These are phyloP conservation scores for Paratrypauchen microcephalus DNA, from an alignment of 2,797 vertebrate genomes.

Conservation along the genomic window DNA sequence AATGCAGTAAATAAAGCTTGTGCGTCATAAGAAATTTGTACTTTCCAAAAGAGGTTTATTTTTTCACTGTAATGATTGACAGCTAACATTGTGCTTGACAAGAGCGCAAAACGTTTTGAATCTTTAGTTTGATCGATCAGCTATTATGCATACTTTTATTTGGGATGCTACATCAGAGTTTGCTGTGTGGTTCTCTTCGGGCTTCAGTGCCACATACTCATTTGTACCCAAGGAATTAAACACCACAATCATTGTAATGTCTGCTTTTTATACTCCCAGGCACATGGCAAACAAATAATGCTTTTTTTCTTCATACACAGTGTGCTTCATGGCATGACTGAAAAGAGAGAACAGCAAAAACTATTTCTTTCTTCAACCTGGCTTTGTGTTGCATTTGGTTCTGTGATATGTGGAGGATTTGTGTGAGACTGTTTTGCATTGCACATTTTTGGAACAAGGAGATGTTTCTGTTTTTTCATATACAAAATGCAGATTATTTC, in stretches of 20 bases:
- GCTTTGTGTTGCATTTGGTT: constrained; percentile 47
- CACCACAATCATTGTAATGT: constrained; percentile 21
- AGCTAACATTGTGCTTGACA: constrained; percentile 56
- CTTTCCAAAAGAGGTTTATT: constrained; percentile 71
- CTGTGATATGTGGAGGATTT: constrained; percentile 32
- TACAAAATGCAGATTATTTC: constrained; percentile 47
- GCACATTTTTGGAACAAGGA: constrained; percentile 36
- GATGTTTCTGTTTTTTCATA: constrained; percentile 35
- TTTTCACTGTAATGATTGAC: constrained; percentile 61
- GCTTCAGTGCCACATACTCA: constrained; percentile 24
- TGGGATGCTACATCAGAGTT: constrained; percentile 30
- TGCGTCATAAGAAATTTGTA: constrained; percentile 57
- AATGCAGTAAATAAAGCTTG: constrained; percentile 66
- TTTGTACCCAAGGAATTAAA: constrained; percentile 31
- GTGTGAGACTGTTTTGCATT: constrained; percentile 51
- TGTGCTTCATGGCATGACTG: constrained; percentile 41
- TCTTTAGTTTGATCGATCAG: constrained; percentile 44
- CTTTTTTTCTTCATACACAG: constrained; percentile 16
- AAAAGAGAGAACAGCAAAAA: constrained; percentile 41
- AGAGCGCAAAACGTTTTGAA: constrained; percentile 49
- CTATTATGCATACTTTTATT: constrained; percentile 48
- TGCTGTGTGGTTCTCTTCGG: constrained; percentile 11
- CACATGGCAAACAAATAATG: constrained; percentile 30
- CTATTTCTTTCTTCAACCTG: constrained; percentile 34
- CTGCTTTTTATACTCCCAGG: constrained; percentile 32